Percentiles rank a stretch among this genome's conserved stretches.
Conservation (phyloP, 2,888 invertebrate genomes). For the Suillia variegata region DNA sequence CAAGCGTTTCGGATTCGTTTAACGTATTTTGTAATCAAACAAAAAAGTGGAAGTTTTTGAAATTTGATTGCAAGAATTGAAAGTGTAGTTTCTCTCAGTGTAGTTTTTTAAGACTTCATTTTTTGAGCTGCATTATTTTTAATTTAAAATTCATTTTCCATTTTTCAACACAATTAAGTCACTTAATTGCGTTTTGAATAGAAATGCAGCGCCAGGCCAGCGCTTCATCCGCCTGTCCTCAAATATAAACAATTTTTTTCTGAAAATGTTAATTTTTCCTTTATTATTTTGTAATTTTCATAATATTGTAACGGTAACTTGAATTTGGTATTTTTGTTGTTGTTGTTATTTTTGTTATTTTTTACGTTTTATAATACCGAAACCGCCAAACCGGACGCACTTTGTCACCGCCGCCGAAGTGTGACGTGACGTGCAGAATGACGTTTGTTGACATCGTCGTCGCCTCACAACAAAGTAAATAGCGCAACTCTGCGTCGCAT, state of each 20-base stretch:
- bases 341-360: neutral
- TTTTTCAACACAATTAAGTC: too few species aligned
- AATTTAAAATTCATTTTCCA: too few species aligned
- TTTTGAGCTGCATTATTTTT: too few species aligned
- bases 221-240: too few species aligned
- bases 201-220: too few species aligned
- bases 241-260: neutral
- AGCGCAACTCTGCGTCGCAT: neutral
- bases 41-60: too few species aligned
- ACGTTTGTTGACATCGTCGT: neutral
- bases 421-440: neutral
- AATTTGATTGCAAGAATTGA: too few species aligned
- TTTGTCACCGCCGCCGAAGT: neutral
- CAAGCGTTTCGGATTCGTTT: too few species aligned
- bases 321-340: neutral
- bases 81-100: too few species aligned
- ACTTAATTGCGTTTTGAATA: too few species aligned
- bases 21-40: too few species aligned
- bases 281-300: neutral
- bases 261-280: neutral
- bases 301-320: neutral
- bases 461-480: neutral
- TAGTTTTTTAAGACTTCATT: too few species aligned
- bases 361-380: neutral
- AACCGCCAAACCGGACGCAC: constrained; percentile 1